phyloP scores from a whole-genome alignment of 2,113 vertebrate genomes.

The Larimichthys crocea region DNA sequence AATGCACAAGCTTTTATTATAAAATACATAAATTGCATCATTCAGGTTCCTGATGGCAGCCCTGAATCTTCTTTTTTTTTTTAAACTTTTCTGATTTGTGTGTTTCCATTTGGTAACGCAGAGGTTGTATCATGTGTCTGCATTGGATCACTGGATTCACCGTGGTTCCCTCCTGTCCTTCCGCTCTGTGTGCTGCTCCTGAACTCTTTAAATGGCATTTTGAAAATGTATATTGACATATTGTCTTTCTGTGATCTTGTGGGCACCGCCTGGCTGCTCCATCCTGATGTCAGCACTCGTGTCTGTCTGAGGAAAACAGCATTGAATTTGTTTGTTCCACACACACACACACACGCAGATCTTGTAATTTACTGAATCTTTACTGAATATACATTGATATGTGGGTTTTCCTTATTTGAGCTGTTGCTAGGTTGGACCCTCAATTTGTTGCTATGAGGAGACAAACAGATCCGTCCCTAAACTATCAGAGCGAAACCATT shows the following conservation, averaged over 20 bases:
- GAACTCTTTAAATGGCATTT: constrained; percentile 31
- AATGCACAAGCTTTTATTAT: not conserved
- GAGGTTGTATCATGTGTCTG: not conserved
- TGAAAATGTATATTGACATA: constrained; percentile 64
- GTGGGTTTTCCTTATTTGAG: not conserved
- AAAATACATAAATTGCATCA: not conserved
- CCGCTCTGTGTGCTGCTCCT: constrained; percentile 7
- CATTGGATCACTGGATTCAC: constrained; percentile 4
- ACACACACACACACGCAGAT: not conserved
- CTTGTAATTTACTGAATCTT: not conserved
- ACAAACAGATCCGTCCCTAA: not conserved
- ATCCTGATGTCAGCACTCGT: constrained; percentile 55
- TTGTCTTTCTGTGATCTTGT: constrained; percentile 57
- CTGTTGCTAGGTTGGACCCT: not conserved
- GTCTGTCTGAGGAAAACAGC: constrained; percentile 26
- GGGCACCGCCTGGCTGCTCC: constrained; percentile 54
- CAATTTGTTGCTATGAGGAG: not conserved
- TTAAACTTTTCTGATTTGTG: not conserved
- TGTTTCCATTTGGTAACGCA: constrained; percentile 21
- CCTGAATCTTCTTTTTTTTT: not conserved
- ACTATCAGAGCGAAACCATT: not conserved
- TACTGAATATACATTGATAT: not conserved
- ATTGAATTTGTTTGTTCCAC: constrained; percentile 1
- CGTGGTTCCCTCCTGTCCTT: not conserved
- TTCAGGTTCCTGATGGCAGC: not conserved